A percentile compares a stretch with the other conserved stretches of the same genome.
Conservation (phyloP, 2,888 invertebrate species). For the Epicampocera succincta region DNA sequence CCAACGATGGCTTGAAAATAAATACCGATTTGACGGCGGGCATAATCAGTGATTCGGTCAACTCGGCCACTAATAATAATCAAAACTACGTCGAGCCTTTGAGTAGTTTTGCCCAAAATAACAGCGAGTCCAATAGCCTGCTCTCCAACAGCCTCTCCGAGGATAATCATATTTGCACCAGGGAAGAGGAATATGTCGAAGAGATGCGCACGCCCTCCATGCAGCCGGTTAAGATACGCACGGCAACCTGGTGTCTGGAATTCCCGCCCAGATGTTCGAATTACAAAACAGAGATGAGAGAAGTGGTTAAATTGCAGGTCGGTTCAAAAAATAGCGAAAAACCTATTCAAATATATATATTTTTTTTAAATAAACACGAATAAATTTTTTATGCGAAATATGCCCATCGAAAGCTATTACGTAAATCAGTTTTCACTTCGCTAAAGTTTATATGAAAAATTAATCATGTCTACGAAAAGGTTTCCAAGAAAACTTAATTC, state of each 20-base stretch:
- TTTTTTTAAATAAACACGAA: too few species aligned
- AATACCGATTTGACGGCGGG: slow-evolving; percentile 71
- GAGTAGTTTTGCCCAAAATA: slow-evolving; percentile 33
- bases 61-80: slow-evolving; percentile 43
- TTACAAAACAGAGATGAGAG: slow-evolving; percentile 87
- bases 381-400: too few species aligned
- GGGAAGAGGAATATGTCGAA: slow-evolving; percentile 83
- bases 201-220: slow-evolving; percentile 76
- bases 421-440: too few species aligned
- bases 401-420: too few species aligned
- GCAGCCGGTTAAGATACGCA: slow-evolving; percentile 87
- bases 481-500: too few species aligned
- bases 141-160: neutral
- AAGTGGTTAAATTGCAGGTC: slow-evolving; percentile 87
- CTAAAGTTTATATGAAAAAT: too few species aligned
- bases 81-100: slow-evolving; percentile 35
- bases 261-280: slow-evolving; percentile 91
- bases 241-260: slow-evolving; percentile 90
- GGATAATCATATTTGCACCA: slow-evolving; percentile 77
- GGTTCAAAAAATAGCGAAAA: slow-evolving; percentile 73
- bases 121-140: neutral
- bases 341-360: neutral
- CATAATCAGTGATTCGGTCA: slow-evolving; percentile 51
- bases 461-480: too few species aligned
- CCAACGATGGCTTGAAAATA: slow-evolving; percentile 67